Percentiles rank a stretch among this genome's conserved stretches.
Evolutionary conservation across 2,888 invertebrate species (phyloP).

Genomic region (Pyralis farinalis): DNA sequence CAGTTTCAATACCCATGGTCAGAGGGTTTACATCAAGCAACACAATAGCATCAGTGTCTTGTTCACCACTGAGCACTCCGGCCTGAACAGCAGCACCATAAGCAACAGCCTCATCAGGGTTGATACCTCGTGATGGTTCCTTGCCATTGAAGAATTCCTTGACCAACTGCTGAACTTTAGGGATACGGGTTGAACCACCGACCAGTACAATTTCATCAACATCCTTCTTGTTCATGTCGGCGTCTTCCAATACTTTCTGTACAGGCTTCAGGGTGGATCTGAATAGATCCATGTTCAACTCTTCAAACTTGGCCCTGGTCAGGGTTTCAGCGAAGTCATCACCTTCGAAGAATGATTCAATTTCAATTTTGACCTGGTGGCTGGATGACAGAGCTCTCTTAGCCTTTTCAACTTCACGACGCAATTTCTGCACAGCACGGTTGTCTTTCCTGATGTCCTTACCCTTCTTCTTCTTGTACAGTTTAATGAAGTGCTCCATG

Average conservation of each 20-base stretch:
- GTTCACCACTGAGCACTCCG: constrained; percentile 98
- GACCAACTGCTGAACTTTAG: constrained; percentile 96
- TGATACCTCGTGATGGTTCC: constrained; percentile 98
- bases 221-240: constrained; percentile 99
- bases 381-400: constrained; percentile 96
- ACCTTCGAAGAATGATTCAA: constrained; percentile 98
- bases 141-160: constrained; percentile 98
- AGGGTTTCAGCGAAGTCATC: constrained; percentile 99
- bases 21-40: constrained; percentile 98
- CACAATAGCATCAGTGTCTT: constrained; percentile 97
- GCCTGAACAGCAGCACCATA: constrained; percentile 99
- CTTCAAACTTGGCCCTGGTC: constrained; percentile 99
- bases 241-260: constrained; percentile 97
- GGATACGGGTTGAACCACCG: constrained; percentile 99
- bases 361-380: constrained; percentile 98
- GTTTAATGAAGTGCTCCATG: constrained; percentile 99
- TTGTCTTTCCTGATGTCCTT: constrained; percentile 97
- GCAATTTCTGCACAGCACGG: constrained; percentile 96
- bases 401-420: constrained; percentile 98
- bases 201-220: constrained; percentile 99
- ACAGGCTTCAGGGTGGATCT: constrained; percentile 97
- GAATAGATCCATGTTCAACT: constrained; percentile 96
- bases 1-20: constrained; percentile 99
- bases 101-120: constrained; percentile 99
- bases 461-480: constrained; percentile 99